phyloP scores from a whole-genome alignment of 2,113 vertebrate genomes.

The Cyprinodon tularosa region DNA sequence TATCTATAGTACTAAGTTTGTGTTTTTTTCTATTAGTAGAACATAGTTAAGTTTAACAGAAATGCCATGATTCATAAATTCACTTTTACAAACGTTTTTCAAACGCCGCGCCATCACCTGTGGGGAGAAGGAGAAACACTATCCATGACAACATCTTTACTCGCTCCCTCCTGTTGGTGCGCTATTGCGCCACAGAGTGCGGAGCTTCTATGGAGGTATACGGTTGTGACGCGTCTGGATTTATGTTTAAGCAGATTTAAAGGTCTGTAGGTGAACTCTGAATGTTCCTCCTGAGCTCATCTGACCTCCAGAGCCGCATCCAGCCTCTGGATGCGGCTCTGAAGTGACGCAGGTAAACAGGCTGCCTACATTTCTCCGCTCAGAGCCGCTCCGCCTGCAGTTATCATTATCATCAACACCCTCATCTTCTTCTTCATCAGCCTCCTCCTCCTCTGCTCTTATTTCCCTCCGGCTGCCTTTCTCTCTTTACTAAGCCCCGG shows the following conservation, averaged over 20 bases:
- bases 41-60: too few species aligned
- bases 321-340: not conserved
- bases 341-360: slow-evolving; percentile 54
- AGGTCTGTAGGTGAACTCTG: not conserved
- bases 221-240: not conserved
- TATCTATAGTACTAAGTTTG: too few species aligned
- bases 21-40: too few species aligned
- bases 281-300: not conserved
- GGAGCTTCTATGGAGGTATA: too few species aligned
- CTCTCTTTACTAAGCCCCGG: slow-evolving; percentile 79
- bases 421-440: not conserved
- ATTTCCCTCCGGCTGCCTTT: slow-evolving; percentile 78
- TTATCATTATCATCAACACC: slow-evolving; percentile 58
- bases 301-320: not conserved
- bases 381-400: slow-evolving; percentile 28
- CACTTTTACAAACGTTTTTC: too few species aligned
- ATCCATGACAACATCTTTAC: not conserved
- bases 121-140: not conserved
- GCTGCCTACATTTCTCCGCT: slow-evolving; percentile 57
- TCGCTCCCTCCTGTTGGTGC: not conserved
- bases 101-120: too few species aligned
- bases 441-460: slow-evolving; percentile 42
- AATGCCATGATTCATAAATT: too few species aligned
- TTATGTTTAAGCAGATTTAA: not conserved
- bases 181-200: too few species aligned